A percentile compares a stretch with the other conserved stretches of the same genome.
phyloP scores from a whole-genome alignment of 2,888 invertebrate genomes.

The Diploptera punctata region DNA sequence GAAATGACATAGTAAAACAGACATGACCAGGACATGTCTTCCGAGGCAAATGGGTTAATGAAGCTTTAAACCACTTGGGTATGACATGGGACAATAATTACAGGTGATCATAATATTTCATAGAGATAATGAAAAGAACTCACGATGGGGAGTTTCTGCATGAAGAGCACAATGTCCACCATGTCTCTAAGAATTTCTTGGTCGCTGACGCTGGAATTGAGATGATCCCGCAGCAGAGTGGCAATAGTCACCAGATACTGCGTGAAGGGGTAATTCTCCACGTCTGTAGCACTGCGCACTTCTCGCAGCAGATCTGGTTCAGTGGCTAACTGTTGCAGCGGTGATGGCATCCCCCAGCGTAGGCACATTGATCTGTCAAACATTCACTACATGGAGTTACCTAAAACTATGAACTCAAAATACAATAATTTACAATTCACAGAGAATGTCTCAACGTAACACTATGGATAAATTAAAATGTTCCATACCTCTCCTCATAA shows the following conservation, averaged over 20 bases:
- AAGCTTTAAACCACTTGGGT: too few relatives aligned
- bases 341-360: constrained; percentile 10
- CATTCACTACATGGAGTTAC: background rate
- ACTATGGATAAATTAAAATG: too few relatives aligned
- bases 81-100: too few relatives aligned
- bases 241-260: constrained; percentile 24
- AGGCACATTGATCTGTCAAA: background rate
- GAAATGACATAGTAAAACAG: too few relatives aligned
- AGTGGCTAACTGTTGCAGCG: background rate
- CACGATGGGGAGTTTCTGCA: constrained; percentile 7
- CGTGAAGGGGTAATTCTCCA: background rate
- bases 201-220: background rate
- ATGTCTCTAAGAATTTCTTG: constrained; percentile 1
- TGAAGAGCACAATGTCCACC: constrained; percentile 17
- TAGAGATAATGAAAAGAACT: too few relatives aligned
- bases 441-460: too few relatives aligned
- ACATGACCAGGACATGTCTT: too few relatives aligned
- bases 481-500: too few relatives aligned
- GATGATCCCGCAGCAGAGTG: constrained; percentile 9
- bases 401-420: too few relatives aligned
- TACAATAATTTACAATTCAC: too few relatives aligned
- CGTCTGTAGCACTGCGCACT: background rate
- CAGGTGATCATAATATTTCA: too few relatives aligned
- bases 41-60: too few relatives aligned
- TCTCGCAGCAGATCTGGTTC: background rate